These are phyloP conservation scores for Agriopis leucophaearia DNA, from an alignment of 2,888 invertebrate species.

Conservation along the genomic window DNA sequence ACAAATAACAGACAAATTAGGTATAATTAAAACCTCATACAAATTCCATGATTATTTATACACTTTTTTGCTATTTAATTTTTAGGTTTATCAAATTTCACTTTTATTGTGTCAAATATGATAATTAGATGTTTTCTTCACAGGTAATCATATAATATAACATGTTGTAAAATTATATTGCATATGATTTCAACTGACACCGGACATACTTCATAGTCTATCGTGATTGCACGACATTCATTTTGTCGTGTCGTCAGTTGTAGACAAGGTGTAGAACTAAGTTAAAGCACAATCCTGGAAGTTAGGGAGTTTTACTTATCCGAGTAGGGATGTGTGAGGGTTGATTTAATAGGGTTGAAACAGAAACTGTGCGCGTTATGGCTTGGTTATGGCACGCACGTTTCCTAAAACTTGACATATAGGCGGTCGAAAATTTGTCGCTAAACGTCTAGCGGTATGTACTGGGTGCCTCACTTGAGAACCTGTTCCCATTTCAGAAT, in stretches of 20 bases:
- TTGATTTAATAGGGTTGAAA: conserved; percentile 25
- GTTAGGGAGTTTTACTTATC: conserved; percentile 16
- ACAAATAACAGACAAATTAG: too few species aligned
- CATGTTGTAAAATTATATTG: too few species aligned
- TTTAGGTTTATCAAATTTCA: too few species aligned
- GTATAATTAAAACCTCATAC: too few species aligned
- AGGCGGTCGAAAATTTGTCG: not conserved
- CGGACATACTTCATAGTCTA: not conserved
- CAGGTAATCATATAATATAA: too few species aligned
- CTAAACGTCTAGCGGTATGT: too few species aligned
- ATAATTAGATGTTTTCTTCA: too few species aligned
- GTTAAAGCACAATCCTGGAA: conserved; percentile 26
- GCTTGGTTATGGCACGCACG: not conserved
- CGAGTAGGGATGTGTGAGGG: conserved; percentile 6
- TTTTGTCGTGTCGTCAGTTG: not conserved
- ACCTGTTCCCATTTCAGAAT: too few species aligned
- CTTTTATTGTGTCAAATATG: too few species aligned
- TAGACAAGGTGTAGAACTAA: conserved; percentile 15
- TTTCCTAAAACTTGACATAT: conserved; percentile 2
- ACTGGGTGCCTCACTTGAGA: not conserved
- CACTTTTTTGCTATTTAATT: too few species aligned
- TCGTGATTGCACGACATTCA: not conserved
- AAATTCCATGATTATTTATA: too few species aligned
- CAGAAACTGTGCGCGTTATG: conserved; percentile 2
- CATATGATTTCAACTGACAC: too few species aligned